A percentile compares a stretch with the other conserved stretches of the same genome.
These are phyloP conservation scores for Anseranas semipalmata DNA, from an alignment of 2,113 vertebrate genomes.

Conservation along the genomic window DNA sequence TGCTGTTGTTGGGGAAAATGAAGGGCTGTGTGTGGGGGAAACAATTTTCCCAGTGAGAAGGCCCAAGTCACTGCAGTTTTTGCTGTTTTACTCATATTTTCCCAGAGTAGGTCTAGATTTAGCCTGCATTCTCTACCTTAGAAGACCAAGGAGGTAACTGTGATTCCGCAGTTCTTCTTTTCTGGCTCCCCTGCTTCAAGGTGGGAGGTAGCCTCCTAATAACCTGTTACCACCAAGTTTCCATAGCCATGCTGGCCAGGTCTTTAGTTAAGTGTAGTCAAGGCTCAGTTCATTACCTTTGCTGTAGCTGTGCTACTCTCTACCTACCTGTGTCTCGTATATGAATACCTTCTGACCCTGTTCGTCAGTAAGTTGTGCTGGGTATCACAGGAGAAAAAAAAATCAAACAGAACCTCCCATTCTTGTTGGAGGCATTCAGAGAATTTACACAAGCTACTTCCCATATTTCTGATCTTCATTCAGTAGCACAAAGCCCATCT, in stretches of 20 bases:
- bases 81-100: constrained; percentile 15
- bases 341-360: background rate
- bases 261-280: background rate
- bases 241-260: background rate
- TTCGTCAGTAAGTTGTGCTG: background rate
- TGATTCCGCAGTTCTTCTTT: constrained; percentile 3
- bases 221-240: background rate
- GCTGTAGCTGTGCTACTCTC: background rate
- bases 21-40: background rate
- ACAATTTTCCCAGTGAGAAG: background rate
- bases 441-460: background rate
- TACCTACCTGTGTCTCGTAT: background rate
- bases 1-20: background rate
- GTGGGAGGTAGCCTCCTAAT: background rate
- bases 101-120: constrained; percentile 13
- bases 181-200: constrained; percentile 38
- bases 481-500: background rate
- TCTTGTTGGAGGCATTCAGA: background rate
- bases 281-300: background rate
- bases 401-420: background rate
- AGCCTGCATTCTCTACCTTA: background rate
- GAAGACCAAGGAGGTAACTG: background rate
- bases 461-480: background rate
- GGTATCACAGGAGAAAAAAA: background rate
- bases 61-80: background rate